A percentile compares a stretch with the other conserved stretches of the same genome.
phyloP scores from a whole-genome alignment of 2,113 vertebrate genomes.

The Scytalopus superciliaris region DNA sequence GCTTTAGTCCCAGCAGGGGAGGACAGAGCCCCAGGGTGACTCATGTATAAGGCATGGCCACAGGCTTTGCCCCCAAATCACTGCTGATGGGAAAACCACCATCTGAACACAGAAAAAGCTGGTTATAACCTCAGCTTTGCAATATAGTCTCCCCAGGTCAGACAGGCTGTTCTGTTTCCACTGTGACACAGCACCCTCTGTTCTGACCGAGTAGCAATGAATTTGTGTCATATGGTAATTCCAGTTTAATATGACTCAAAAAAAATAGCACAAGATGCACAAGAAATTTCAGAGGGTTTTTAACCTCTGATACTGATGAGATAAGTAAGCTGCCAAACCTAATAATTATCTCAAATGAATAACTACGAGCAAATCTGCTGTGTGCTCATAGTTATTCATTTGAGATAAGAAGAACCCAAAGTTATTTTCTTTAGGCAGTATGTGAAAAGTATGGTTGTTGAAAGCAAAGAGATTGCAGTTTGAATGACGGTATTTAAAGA shows the following conservation, averaged over 20 bases:
- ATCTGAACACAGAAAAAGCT: background rate
- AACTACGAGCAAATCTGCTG: background rate
- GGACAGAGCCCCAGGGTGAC: background rate
- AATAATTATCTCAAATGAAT: background rate
- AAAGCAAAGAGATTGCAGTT: background rate
- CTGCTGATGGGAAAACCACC: background rate
- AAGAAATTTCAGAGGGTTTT: constrained; percentile 16
- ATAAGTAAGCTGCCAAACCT: background rate
- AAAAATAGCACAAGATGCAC: background rate
- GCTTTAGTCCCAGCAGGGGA: background rate
- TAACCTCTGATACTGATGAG: constrained; percentile 5
- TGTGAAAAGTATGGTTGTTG: background rate
- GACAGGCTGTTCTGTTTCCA: background rate
- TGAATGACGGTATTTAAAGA: constrained; percentile 11
- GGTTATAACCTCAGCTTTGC: background rate
- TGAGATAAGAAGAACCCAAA: background rate
- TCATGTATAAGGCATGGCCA: fast-evolving
- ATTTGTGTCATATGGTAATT: background rate
- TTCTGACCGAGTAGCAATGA: background rate
- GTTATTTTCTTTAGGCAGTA: constrained; percentile 16
- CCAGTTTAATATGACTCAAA: background rate
- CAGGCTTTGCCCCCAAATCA: background rate
- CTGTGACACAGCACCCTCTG: background rate
- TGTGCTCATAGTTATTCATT: background rate
- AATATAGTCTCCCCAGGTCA: background rate